Percentiles rank a stretch among this genome's conserved stretches.
Evolutionary conservation across 2,888 invertebrate genomes (phyloP).

Genomic region (Tubulanus polymorphus): DNA sequence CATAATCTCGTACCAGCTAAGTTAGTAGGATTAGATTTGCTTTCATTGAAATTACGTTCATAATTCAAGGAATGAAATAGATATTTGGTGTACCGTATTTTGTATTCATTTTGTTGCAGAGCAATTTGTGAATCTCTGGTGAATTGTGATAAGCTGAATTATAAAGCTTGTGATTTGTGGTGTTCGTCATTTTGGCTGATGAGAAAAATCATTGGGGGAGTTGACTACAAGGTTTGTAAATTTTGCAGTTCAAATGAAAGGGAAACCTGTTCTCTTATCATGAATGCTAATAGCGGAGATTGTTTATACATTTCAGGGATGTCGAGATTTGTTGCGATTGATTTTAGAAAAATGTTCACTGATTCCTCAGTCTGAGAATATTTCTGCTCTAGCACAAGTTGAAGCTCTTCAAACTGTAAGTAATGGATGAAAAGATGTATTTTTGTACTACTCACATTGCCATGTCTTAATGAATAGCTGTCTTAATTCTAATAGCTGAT

Average conservation of each 20-base stretch:
- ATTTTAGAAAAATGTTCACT: slow-evolving; percentile 78
- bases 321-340: slow-evolving; percentile 52
- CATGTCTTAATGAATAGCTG: neutral
- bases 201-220: slow-evolving; percentile 78
- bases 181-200: slow-evolving; percentile 81
- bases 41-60: neutral
- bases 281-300: too few relatives aligned
- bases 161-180: slow-evolving; percentile 83
- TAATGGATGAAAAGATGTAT: too few relatives aligned
- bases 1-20: slow-evolving; percentile 71
- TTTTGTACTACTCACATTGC: too few relatives aligned
- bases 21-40: slow-evolving; percentile 53
- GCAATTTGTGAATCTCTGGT: slow-evolving; percentile 79
- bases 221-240: slow-evolving; percentile 78
- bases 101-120: slow-evolving; percentile 17
- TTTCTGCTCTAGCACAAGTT: slow-evolving; percentile 75
- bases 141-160: slow-evolving; percentile 75
- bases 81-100: neutral
- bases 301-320: slow-evolving; percentile 41
- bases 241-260: too few relatives aligned
- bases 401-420: slow-evolving; percentile 68
- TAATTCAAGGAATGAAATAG: neutral
- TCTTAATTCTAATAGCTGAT: neutral
- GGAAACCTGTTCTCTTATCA: too few relatives aligned
- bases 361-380: slow-evolving; percentile 74